Evolutionary conservation across 2,888 invertebrate species (phyloP), one percentile per base, ranked within the genome.

Genomic region (Amaurobius ferox): DNA sequence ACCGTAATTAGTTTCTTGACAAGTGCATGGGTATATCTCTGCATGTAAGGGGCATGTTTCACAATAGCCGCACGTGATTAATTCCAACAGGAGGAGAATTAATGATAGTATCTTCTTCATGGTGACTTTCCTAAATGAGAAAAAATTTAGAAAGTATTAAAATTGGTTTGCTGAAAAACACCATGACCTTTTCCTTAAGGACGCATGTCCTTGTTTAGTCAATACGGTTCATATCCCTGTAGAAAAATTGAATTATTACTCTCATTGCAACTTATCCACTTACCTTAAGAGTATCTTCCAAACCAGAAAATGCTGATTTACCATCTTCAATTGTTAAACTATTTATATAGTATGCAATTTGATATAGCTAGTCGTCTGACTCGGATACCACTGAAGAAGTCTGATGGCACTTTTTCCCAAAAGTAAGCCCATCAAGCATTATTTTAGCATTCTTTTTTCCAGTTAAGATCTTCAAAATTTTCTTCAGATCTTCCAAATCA

Each of bases 221-320:
- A n/a, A n/a, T n/a, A n/a, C n/a, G n/a, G n/a, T n/a, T n/a, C n/a
- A n/a, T n/a, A n/a, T n/a, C n/a, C n/a, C n/a, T n/a, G n/a, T n/a
- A n/a, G n/a, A n/a, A n/a, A n/a, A n/a, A n/a, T n/a, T 16, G 6
- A 7, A 23, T n/a, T n/a, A n/a, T n/a, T n/a, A n/a, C n/a, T n/a
- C n/a, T n/a, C n/a, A n/a, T n/a, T n/a, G n/a, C n/a, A n/a, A n/a
- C n/a, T 11, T 26, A 26, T 0, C 1, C n/a, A 44, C 35, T 26
- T 35, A 83, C 81, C 48, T 71, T 44, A 16, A 83, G 64, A 26
- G 26, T 64, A 9, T 83, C 48, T 29, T 83, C 81, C 7, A 83
- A 29, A 19, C 81, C 81, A 5, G 32, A 7, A 1, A 83, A 30
- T 1, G 76, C 32, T 26, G 19, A 39, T n/a, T 26, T 26, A 0